Percentiles rank a stretch among this genome's conserved stretches.
phyloP scores from a whole-genome alignment of 2,113 vertebrate genomes.

The Cryptomyrus ogoouensis region DNA sequence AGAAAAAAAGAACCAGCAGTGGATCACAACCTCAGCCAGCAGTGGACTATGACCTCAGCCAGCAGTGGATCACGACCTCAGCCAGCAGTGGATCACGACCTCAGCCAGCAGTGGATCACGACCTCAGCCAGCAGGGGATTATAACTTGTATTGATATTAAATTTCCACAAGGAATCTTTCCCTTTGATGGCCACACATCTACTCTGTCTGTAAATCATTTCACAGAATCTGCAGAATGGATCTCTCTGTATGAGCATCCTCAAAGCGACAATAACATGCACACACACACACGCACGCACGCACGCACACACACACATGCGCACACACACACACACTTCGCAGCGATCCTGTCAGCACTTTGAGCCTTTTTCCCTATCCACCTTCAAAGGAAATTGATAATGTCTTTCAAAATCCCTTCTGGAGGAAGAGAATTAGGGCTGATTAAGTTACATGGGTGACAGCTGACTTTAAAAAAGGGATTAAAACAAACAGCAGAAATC shows the following conservation, averaged over 20 bases:
- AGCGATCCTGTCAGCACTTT: not conserved
- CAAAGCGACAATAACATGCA: not conserved
- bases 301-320: not conserved
- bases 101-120: not conserved
- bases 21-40: not conserved
- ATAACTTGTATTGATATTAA: not conserved
- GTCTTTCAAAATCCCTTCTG: not conserved
- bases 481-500: not conserved
- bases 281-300: not conserved
- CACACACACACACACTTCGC: not conserved
- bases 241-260: not conserved
- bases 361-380: not conserved
- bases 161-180: not conserved
- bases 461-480: constrained; percentile 4
- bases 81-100: too few species aligned
- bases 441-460: not conserved
- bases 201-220: constrained; percentile 9
- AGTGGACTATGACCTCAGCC: too few species aligned
- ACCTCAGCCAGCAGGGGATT: not conserved
- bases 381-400: constrained; percentile 18
- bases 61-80: too few species aligned
- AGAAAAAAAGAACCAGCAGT: not conserved
- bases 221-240: not conserved
- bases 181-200: not conserved
- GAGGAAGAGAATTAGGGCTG: not conserved